A percentile compares a stretch with the other conserved stretches of the same genome.
These are phyloP conservation scores for Caenorhabditis becei DNA, from an alignment of 2,888 invertebrate genomes.

Conservation along the genomic window DNA sequence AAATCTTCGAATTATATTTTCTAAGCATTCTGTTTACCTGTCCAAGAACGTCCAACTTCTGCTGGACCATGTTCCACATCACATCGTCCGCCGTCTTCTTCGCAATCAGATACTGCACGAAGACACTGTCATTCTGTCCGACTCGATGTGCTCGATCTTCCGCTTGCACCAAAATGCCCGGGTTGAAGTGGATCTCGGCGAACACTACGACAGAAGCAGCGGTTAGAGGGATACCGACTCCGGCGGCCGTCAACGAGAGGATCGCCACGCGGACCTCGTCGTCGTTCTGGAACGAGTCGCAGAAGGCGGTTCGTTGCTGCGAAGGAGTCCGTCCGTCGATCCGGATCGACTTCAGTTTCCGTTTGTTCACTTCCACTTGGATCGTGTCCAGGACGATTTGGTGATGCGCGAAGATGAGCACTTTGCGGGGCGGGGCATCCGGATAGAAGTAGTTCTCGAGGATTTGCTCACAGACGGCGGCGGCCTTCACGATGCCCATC, in stretches of 20 bases:
- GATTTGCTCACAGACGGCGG: conserved; percentile 74
- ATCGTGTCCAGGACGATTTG: conserved; percentile 87
- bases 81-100: conserved; percentile 91
- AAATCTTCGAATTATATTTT: background rate
- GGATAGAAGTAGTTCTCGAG: conserved; percentile 77
- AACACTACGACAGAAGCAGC: conserved; percentile 93
- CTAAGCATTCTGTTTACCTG: conserved; percentile 38
- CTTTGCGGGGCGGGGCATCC: conserved; percentile 85
- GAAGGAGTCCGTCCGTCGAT: conserved; percentile 92
- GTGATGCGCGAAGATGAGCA: conserved; percentile 95
- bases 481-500: conserved; percentile 74
- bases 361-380: conserved; percentile 62
- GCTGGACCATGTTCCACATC: conserved; percentile 86
- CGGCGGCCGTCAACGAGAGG: conserved; percentile 93
- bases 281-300: conserved; percentile 87
- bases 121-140: conserved; percentile 88
- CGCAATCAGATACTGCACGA: conserved; percentile 91
- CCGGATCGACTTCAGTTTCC: conserved; percentile 85
- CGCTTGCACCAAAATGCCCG: conserved; percentile 89
- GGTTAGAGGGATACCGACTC: conserved; percentile 93
- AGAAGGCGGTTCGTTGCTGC: conserved; percentile 86
- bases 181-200: conserved; percentile 97
- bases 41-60: conserved; percentile 73
- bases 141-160: conserved; percentile 96
- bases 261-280: conserved; percentile 88